Evolutionary conservation across 37 sponge, comb jelly and placozoan genomes (phyloP).

Genomic region (Mnemiopsis leidyi): DNA sequence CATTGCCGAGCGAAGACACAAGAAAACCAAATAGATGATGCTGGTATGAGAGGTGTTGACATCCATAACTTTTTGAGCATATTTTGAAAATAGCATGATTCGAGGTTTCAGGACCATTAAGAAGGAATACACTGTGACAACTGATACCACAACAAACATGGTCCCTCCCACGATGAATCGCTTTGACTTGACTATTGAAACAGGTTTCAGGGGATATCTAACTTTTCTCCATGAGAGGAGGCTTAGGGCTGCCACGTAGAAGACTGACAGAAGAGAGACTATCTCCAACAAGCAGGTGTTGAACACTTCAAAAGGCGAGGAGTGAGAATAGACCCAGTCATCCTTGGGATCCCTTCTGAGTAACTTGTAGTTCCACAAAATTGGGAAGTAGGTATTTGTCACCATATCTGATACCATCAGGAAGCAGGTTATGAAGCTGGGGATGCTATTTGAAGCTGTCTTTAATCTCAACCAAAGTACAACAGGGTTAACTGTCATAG

Average conservation of each 20-base stretch:
- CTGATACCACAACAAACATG: background rate
- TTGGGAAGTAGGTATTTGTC: background rate
- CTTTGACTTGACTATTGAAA: background rate
- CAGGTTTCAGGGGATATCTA: background rate
- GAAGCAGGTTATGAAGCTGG: background rate
- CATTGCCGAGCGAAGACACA: background rate
- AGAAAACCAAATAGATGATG: background rate
- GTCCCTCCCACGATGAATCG: background rate
- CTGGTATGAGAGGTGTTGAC: too few species aligned
- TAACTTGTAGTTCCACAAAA: background rate
- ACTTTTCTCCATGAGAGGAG: background rate
- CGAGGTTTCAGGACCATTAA: background rate
- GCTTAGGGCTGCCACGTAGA: background rate
- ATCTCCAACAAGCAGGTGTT: background rate
- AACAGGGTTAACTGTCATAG: background rate
- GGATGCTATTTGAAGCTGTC: background rate
- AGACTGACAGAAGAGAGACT: background rate
- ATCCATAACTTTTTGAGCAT: background rate
- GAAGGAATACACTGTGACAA: background rate
- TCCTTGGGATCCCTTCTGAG: background rate
- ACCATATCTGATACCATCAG: constrained; percentile 1
- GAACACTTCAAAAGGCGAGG: background rate
- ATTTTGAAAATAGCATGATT: background rate
- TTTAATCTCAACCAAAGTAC: background rate
- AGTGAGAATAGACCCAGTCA: background rate